Base-by-base conservation (phyloP, 2,888 invertebrate genomes). In the Andrena bicolor region DNA sequence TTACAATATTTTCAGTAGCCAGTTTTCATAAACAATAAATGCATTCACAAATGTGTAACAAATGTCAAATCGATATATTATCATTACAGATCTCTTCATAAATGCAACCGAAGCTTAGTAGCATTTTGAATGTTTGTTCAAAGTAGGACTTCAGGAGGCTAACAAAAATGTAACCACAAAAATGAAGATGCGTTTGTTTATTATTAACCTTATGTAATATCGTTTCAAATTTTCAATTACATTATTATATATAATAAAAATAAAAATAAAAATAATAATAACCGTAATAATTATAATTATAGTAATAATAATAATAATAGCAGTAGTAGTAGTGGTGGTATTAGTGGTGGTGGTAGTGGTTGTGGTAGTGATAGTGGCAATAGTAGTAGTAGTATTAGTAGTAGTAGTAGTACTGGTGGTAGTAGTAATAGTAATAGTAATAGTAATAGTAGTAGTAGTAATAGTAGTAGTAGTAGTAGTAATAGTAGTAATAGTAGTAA, bases 121-220 rank as follows among this genome's bases (percentile, higher is more conserved):
- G 49, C 49, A 26, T 56, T 51, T 8, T 32, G 13, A 71, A 23
- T 71, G 71, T 20, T 71, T 30, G 16, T 61, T 63, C 41, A 51
- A 63, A 66, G 20, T 30, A 80, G 71, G 78, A 71, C 51, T 53
- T 66, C 10, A 77, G 80, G 71, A 65, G 70, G 51, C 71, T 60
- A 80, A 80, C 77, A 48, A 80, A 84, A 86, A 82, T 76, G 53
- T 86, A 86, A 87, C 88, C 72, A 75, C 88, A 90, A 91, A 89
- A 88, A 88, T 93, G 92, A 93, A 93, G 93, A 93, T 93, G 93
- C 91, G 91, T 92, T 93, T 93, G 92, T 93, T 94, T 94, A 93
- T 94, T 94, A 93, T 92, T 93, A 93, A 93, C 90, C 93, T 94
- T 93, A 93, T 92, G 92, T 93, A 93, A 93, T 94, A 93, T 93